Evolutionary conservation across 2,888 invertebrate species (phyloP).

Genomic region (Cosmia pyralina): DNA sequence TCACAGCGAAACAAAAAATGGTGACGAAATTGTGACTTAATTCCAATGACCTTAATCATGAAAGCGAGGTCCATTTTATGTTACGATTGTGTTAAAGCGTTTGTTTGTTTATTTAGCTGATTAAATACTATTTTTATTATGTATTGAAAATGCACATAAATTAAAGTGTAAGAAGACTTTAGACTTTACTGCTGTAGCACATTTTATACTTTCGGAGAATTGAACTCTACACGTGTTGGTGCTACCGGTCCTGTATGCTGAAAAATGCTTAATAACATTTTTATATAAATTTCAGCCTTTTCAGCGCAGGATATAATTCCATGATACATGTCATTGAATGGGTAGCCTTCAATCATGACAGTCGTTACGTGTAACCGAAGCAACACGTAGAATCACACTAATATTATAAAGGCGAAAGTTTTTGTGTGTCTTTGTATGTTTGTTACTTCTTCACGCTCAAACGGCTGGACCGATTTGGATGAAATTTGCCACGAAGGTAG

Average conservation of each 20-base stretch:
- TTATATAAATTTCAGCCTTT: not conserved
- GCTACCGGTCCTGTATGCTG: not conserved
- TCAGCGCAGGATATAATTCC: not conserved
- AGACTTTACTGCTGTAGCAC: too few species aligned
- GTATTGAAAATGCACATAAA: not conserved
- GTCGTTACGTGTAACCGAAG: not conserved
- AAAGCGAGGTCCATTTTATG: slow-evolving; percentile 36
- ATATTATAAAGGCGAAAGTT: too few species aligned
- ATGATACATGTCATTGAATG: not conserved
- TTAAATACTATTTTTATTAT: not conserved
- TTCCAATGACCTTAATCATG: slow-evolving; percentile 55
- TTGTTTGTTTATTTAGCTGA: slow-evolving; percentile 26
- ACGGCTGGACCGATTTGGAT: too few species aligned
- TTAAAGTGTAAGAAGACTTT: not conserved
- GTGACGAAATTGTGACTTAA: slow-evolving; percentile 53
- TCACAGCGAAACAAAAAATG: slow-evolving; percentile 53
- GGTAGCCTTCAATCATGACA: not conserved
- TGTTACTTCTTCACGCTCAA: too few species aligned
- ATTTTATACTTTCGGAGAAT: not conserved
- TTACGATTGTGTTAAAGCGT: slow-evolving; percentile 16
- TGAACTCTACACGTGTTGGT: not conserved
- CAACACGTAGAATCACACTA: not conserved
- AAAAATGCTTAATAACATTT: slow-evolving; percentile 9
- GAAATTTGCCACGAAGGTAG: too few species aligned
- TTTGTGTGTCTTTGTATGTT: too few species aligned